Base-by-base conservation (phyloP, 1,140 invertebrate genomes). In the Trissolcus basalis region DNA sequence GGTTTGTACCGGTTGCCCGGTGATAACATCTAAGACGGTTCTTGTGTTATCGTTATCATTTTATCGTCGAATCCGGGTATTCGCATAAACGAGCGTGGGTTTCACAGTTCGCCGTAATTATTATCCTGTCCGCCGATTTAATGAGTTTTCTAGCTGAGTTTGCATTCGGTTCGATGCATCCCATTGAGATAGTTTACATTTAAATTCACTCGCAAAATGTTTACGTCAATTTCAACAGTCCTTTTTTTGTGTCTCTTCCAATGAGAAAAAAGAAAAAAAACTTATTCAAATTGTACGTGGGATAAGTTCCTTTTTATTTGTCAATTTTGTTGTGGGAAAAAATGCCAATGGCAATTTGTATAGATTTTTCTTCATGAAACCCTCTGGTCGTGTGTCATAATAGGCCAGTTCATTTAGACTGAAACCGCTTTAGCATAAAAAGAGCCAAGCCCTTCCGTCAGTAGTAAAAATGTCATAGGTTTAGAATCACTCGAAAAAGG, bases 11-110 rank as follows among this genome's bases (percentile, higher is more conserved):
- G 53, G 41, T 65, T 72, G 36, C 54, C n/a, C 59, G 64, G 68
- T 77, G 73, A 77, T 77, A 77, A 61, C 67, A 77, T 70, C 73
- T 77, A 70, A 77, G 74, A 77, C 48, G 67, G 61, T 71, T 77
- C 67, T 67, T 76, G 50, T 77, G 74, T 77, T 77, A 77, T 71
- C 74, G 74, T 77, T 77, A 77, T 77, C 68, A 72, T 77, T 71
- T 77, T 72, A 77, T 77, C 74, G 59, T 56, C 43, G 48, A 77
- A 72, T 64, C 68, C 58, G 67, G 60, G 63, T 64, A 77, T 71
- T 77, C 74, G 74, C 58, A 77, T 77, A 77, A 72, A 72, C 63
- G 74, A 59, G 47, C 74, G 61, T 50, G 43, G 63, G 63, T 47
- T 77, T 60, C 36, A 45, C 73, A 53, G 67, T 43, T 63, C 12